phyloP scores from a whole-genome alignment of 2,888 invertebrate genomes.

The Dione vanillae region DNA sequence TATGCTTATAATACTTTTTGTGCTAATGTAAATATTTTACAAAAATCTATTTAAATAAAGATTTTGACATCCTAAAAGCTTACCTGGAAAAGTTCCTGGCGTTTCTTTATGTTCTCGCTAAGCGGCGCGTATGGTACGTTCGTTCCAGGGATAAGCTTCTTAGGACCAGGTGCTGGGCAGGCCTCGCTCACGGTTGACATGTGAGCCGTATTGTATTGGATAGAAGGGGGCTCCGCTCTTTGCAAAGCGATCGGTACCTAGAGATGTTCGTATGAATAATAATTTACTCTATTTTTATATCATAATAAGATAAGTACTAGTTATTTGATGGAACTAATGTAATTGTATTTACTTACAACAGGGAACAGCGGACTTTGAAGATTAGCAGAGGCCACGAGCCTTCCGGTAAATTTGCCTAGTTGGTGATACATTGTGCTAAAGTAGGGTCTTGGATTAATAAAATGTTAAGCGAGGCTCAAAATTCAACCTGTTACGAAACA shows the following conservation, averaged over 20 bases:
- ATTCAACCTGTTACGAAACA: constrained; percentile 77
- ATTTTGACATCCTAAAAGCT: constrained; percentile 8
- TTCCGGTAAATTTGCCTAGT: constrained; percentile 73
- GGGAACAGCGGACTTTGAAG: constrained; percentile 77
- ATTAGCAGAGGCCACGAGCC: constrained; percentile 70
- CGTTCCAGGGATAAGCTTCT: constrained; percentile 71
- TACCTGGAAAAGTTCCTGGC: constrained; percentile 76
- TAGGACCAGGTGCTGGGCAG: constrained; percentile 66
- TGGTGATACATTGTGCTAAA: constrained; percentile 77
- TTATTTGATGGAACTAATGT: not conserved
- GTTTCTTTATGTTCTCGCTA: constrained; percentile 64
- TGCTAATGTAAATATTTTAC: too few relatives aligned
- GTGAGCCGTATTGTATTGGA: constrained; percentile 71
- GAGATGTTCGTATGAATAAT: constrained; percentile 20
- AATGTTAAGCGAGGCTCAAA: constrained; percentile 53
- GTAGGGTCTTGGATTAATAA: constrained; percentile 20
- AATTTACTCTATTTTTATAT: not conserved
- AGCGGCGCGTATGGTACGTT: constrained; percentile 71
- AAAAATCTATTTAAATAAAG: too few relatives aligned
- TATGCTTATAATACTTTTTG: too few relatives aligned
- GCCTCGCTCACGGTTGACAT: constrained; percentile 72
- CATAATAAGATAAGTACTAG: not conserved
- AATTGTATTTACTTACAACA: constrained; percentile 64
- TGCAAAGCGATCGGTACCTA: constrained; percentile 77
- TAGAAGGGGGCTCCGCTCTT: constrained; percentile 72